These are phyloP conservation scores for Pogonus chalceus DNA, from an alignment of 1,140 invertebrate species.

Conservation along the genomic window DNA sequence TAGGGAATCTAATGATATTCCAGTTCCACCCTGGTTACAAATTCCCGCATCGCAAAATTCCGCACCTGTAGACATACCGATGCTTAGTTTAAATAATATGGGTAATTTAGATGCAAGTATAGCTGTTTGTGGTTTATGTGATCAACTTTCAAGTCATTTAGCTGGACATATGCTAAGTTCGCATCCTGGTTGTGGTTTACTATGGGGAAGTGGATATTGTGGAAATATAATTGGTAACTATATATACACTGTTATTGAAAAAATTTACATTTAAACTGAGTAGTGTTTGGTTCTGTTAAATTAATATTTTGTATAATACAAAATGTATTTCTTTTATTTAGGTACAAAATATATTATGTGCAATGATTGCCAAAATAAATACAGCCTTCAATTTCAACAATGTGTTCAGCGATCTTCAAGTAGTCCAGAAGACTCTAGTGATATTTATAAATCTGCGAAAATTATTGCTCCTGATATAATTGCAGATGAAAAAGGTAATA, in stretches of 20 bases:
- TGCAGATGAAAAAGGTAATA: slow-evolving; percentile 25
- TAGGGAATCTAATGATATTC: not conserved
- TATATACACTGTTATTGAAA: too few relatives aligned
- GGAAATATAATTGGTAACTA: slow-evolving; percentile 35
- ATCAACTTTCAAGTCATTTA: slow-evolving; percentile 27
- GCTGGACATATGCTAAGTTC: slow-evolving; percentile 30
- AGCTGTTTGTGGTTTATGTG: slow-evolving; percentile 29
- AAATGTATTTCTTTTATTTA: slow-evolving; percentile 4
- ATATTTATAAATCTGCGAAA: not conserved
- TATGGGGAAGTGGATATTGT: slow-evolving; percentile 35
- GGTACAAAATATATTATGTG: slow-evolving; percentile 40
- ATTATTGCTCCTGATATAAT: slow-evolving; percentile 29
- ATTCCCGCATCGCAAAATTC: not conserved
- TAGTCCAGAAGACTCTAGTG: not conserved
- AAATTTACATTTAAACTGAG: not conserved
- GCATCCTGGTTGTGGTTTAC: slow-evolving; percentile 40
- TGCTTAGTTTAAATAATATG: not conserved
- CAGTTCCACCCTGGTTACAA: not conserved
- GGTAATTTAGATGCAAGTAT: slow-evolving; percentile 6
- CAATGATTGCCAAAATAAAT: slow-evolving; percentile 39
- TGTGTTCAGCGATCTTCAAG: slow-evolving; percentile 13
- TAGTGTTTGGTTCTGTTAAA: not conserved
- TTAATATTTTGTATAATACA: not conserved
- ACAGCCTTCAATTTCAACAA: slow-evolving; percentile 24
- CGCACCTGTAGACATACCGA: not conserved